Evolutionary conservation across 2,888 invertebrate genomes (phyloP).

Genomic region (Nomada flava): DNA sequence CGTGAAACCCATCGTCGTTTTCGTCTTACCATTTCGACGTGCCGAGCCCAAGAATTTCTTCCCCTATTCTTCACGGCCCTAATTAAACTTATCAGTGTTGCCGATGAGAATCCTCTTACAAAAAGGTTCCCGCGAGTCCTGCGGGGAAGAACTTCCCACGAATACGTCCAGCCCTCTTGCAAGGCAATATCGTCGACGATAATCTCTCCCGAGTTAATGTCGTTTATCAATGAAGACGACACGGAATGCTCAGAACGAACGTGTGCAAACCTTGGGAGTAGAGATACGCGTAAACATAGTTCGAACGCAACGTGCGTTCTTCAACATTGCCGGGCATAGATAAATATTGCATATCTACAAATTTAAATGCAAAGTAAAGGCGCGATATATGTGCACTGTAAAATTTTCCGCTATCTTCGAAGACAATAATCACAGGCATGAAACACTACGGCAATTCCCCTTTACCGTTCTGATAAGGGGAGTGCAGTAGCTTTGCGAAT

Average conservation of each 20-base stretch:
- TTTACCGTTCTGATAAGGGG: no score
- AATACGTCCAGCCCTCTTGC: conserved; percentile 41
- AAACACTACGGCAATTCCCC: not conserved
- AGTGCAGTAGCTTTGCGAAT: no score
- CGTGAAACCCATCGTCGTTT: conserved; percentile 8
- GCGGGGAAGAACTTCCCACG: conserved; percentile 60
- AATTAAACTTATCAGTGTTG: conserved; percentile 64
- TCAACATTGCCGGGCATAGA: not conserved
- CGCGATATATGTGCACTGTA: not conserved
- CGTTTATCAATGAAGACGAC: conserved; percentile 49
- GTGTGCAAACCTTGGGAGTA: conserved; percentile 16
- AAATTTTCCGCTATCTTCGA: not conserved
- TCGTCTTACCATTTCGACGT: not conserved
- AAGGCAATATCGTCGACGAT: conserved; percentile 51
- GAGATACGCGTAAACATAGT: conserved; percentile 10
- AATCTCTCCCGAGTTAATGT: conserved; percentile 27
- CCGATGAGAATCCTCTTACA: conserved; percentile 62
- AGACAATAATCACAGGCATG: not conserved
- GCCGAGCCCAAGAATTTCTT: not conserved
- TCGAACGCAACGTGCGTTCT: not conserved
- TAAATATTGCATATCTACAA: not conserved
- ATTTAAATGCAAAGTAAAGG: not conserved
- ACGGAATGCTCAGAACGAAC: conserved; percentile 17
- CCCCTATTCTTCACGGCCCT: conserved; percentile 23
- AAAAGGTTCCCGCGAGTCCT: conserved; percentile 65